Conservation (phyloP, 2,113 vertebrate genomes). For the Typhlomys cinereus region DNA sequence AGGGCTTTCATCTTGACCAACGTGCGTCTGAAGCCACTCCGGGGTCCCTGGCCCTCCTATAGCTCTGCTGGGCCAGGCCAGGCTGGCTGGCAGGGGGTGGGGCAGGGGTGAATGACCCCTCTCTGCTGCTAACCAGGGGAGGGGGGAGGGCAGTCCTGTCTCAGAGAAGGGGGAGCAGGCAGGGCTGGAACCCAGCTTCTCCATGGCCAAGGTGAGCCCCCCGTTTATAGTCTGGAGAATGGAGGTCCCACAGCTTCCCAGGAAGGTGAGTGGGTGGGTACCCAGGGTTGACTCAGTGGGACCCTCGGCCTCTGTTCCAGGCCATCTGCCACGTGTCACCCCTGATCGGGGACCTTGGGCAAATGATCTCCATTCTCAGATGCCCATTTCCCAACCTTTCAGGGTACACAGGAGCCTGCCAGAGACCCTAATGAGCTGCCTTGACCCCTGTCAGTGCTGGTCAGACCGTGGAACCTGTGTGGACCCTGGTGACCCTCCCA, state of each 20-base stretch:
- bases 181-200: not conserved
- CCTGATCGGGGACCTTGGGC: not conserved
- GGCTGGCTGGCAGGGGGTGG: not conserved
- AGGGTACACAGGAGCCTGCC: not conserved
- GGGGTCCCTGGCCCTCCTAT: constrained; percentile 65
- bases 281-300: accelerated
- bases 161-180: not conserved
- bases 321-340: not conserved
- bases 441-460: not conserved
- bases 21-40: constrained; percentile 55
- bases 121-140: not conserved
- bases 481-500: accelerated
- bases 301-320: not conserved
- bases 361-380: not conserved
- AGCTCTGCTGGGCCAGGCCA: constrained; percentile 48
- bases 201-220: not conserved
- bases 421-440: not conserved
- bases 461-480: accelerated
- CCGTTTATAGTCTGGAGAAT: not conserved
- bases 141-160: not conserved
- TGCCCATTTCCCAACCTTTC: not conserved
- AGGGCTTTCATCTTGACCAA: constrained; percentile 69
- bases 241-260: not conserved
- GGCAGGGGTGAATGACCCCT: constrained; percentile 40
- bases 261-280: not conserved